A percentile compares a stretch with the other conserved stretches of the same genome.
Conservation (phyloP, 1,140 invertebrate species). For the Asobara japonica region DNA sequence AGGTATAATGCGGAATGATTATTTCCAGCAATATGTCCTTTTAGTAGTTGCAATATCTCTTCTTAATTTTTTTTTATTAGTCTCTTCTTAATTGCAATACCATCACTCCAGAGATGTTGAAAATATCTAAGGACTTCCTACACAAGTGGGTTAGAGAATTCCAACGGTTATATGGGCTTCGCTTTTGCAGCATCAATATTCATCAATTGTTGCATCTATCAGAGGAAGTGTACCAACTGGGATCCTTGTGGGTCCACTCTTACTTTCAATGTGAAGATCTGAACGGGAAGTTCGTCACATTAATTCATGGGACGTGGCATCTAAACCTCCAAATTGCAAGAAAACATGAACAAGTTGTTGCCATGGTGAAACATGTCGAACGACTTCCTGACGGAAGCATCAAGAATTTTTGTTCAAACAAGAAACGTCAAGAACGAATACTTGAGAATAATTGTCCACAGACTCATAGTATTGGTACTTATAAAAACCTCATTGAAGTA, state of each 20-base stretch:
- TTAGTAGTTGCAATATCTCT: slow-evolving; percentile 27
- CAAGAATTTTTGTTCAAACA: slow-evolving; percentile 23
- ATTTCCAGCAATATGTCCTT: slow-evolving; percentile 33
- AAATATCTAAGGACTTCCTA: not conserved
- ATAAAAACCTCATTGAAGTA: slow-evolving; percentile 13
- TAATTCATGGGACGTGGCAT: slow-evolving; percentile 12
- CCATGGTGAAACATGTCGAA: slow-evolving; percentile 32
- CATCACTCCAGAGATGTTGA: slow-evolving; percentile 15
- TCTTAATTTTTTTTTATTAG: no score
- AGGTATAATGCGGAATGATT: slow-evolving; percentile 34
- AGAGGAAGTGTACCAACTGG: slow-evolving; percentile 9
- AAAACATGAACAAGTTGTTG: slow-evolving; percentile 35
- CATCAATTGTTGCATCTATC: slow-evolving; percentile 27
- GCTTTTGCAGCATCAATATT: slow-evolving; percentile 14
- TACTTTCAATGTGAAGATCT: slow-evolving; percentile 32
- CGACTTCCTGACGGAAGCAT: slow-evolving; percentile 27
- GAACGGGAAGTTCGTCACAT: slow-evolving; percentile 19
- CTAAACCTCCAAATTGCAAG: not conserved
- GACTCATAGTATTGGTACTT: slow-evolving; percentile 38
- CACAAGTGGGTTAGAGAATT: not conserved
- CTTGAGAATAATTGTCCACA: slow-evolving; percentile 12
- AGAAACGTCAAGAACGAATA: slow-evolving; percentile 33
- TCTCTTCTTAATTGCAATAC: slow-evolving; percentile 21
- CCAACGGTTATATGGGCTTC: not conserved
- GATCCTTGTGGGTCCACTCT: slow-evolving; percentile 24